These are phyloP conservation scores for Cataglyphis livida DNA, from an alignment of 2,888 invertebrate genomes.

Conservation along the genomic window DNA sequence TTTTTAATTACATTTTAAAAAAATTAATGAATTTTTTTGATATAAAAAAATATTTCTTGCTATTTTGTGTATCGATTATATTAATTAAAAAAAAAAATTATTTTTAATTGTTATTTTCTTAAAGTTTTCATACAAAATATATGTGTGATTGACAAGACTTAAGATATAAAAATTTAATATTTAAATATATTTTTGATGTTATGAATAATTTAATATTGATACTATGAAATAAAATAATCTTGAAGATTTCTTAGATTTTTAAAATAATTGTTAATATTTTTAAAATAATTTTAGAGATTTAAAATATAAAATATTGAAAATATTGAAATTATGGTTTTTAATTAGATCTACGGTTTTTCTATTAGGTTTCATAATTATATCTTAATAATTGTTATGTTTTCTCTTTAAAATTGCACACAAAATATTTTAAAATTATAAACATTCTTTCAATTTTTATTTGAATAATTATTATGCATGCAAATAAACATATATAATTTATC, in stretches of 20 bases:
- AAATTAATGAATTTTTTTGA: not conserved
- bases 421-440: not conserved
- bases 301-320: too few species aligned
- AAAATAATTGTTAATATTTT: too few species aligned
- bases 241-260: too few species aligned
- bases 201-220: too few species aligned
- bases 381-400: not conserved
- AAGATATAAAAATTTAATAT: not conserved
- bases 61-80: not conserved
- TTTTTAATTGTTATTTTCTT: not conserved
- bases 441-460: not conserved
- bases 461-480: not conserved
- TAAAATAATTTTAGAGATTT: too few species aligned
- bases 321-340: not conserved
- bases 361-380: too few species aligned
- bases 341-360: not conserved
- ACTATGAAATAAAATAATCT: too few species aligned
- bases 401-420: not conserved
- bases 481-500: not conserved
- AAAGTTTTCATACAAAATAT: not conserved
- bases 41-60: not conserved
- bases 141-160: not conserved
- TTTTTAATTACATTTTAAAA: not conserved
- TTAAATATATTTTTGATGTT: not conserved
- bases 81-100: not conserved